Evolutionary conservation across 2,888 invertebrate species (phyloP).

Genomic region (Vanessa cardui): DNA sequence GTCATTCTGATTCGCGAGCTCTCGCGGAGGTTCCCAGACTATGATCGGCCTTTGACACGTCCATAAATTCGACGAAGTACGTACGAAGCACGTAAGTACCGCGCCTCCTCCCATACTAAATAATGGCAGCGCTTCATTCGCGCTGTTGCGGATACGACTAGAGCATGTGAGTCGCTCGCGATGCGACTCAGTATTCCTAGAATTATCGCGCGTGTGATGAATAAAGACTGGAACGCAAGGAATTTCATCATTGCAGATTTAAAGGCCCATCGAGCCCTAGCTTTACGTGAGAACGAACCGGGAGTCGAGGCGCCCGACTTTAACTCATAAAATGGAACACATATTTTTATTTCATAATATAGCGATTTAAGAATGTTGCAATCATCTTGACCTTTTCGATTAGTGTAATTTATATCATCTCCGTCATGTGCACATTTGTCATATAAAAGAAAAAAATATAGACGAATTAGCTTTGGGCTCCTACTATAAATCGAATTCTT

Average conservation of each 20-base stretch:
- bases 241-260: constrained; percentile 79
- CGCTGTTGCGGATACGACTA: constrained; percentile 64
- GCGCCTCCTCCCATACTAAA: constrained; percentile 71
- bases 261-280: constrained; percentile 63
- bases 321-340: constrained; percentile 54
- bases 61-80: constrained; percentile 67
- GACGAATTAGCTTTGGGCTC: constrained; percentile 51
- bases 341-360: constrained; percentile 32
- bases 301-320: constrained; percentile 44
- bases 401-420: constrained; percentile 15
- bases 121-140: constrained; percentile 72
- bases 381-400: constrained; percentile 16
- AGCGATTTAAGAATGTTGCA: constrained; percentile 37
- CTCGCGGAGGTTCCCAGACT: constrained; percentile 61
- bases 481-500: constrained; percentile 69
- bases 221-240: constrained; percentile 72
- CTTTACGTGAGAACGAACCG: constrained; percentile 66
- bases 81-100: constrained; percentile 63
- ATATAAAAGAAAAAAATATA: constrained; percentile 46
- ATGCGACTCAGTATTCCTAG: constrained; percentile 72
- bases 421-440: constrained; percentile 29
- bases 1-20: constrained; percentile 53
- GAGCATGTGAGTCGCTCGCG: constrained; percentile 62
- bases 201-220: constrained; percentile 77
- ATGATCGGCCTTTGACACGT: constrained; percentile 69